Evolutionary conservation across 2,888 invertebrate species (phyloP).

Genomic region (Dichetophora obliterata): DNA sequence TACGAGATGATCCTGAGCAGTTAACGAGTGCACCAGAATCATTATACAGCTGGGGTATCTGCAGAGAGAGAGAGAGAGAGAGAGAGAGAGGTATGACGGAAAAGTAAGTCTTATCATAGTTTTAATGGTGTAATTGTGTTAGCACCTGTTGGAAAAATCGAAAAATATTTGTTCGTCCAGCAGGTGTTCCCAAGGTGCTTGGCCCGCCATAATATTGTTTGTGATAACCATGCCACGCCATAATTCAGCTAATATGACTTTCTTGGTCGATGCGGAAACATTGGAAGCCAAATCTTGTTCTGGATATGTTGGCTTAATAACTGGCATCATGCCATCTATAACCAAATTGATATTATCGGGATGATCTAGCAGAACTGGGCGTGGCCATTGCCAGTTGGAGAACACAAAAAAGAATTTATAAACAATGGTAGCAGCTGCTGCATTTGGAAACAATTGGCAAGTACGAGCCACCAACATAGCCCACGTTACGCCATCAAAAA

Average conservation of each 20-base stretch:
- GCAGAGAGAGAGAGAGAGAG: not conserved
- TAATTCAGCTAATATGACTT: slow-evolving; percentile 94
- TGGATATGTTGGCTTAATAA: slow-evolving; percentile 99
- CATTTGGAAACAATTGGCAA: slow-evolving; percentile 98
- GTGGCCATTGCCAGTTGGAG: slow-evolving; percentile 99
- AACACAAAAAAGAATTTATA: slow-evolving; percentile 99
- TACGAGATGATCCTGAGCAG: slow-evolving; percentile 89
- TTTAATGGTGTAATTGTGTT: not conserved
- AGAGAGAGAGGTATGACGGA: not conserved
- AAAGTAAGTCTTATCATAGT: too few species aligned
- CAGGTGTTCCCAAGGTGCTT: slow-evolving; percentile 88
- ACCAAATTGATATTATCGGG: slow-evolving; percentile 85
- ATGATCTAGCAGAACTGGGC: slow-evolving; percentile 95
- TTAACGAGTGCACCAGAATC: slow-evolving; percentile 84
- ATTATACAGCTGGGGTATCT: slow-evolving; percentile 96
- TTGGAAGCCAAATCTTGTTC: slow-evolving; percentile 99
- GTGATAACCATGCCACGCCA: slow-evolving; percentile 81
- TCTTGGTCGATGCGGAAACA: slow-evolving; percentile 91
- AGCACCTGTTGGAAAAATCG: slow-evolving; percentile 83
- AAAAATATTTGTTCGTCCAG: slow-evolving; percentile 85
- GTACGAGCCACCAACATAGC: slow-evolving; percentile 98
- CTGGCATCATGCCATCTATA: slow-evolving; percentile 83
- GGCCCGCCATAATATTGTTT: slow-evolving; percentile 88
- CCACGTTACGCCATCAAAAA: slow-evolving; percentile 99
- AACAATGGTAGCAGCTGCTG: slow-evolving; percentile 91